phyloP scores from a whole-genome alignment of 2,888 invertebrate species.

The Proisotoma minuta region DNA sequence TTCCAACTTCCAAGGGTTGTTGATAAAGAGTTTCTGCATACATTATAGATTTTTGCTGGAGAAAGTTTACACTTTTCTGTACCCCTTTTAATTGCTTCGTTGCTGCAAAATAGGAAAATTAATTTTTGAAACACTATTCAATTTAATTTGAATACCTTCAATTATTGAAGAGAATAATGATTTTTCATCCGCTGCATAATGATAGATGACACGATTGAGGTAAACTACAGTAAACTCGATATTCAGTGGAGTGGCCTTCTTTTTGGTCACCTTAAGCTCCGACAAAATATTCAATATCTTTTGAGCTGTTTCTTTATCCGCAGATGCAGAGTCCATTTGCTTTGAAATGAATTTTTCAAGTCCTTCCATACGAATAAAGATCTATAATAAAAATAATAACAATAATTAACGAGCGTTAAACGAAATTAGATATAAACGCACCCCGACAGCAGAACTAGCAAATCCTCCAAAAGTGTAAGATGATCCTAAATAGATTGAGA shows the following conservation, averaged over 20 bases:
- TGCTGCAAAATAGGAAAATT: neutral
- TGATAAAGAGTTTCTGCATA: slow-evolving; percentile 38
- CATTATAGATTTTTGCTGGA: neutral
- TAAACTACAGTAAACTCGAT: slow-evolving; percentile 39
- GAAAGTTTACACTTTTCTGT: neutral
- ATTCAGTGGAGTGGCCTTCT: slow-evolving; percentile 19
- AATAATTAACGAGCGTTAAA: neutral
- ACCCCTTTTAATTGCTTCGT: neutral
- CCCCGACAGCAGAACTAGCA: slow-evolving; percentile 35
- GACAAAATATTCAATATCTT: slow-evolving; percentile 39
- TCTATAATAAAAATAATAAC: slow-evolving; percentile 19
- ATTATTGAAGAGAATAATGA: slow-evolving; percentile 6
- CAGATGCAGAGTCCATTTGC: slow-evolving; percentile 2
- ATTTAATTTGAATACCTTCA: neutral
- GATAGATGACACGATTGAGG: slow-evolving; percentile 31
- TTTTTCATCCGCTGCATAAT: slow-evolving; percentile 40
- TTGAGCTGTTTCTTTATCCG: slow-evolving; percentile 27
- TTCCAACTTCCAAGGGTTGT: slow-evolving; percentile 46
- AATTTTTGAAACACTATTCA: neutral
- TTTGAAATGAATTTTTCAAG: slow-evolving; percentile 27
- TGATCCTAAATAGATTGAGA: slow-evolving; percentile 38
- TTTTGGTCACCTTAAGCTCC: slow-evolving; percentile 32
- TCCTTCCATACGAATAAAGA: slow-evolving; percentile 43
- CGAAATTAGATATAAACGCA: slow-evolving; percentile 11
- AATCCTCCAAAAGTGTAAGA: slow-evolving; percentile 41